Conservation (phyloP, 2,888 invertebrate species). For the Scaptomyza tumidula region DNA sequence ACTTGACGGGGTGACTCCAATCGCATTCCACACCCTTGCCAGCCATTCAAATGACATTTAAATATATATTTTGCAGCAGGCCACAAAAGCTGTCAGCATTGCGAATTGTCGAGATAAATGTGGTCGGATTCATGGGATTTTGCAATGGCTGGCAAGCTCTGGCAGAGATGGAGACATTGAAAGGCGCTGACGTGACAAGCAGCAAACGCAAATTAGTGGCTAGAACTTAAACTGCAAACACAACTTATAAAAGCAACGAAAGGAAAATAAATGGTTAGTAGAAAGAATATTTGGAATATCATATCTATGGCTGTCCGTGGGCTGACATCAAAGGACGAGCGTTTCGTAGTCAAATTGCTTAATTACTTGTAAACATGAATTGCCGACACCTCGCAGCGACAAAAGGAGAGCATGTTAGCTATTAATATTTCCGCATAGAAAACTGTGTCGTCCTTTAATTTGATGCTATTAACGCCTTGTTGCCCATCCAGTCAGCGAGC, state of each 20-base stretch:
- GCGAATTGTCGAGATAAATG: constrained; percentile 53
- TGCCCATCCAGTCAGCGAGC: constrained; percentile 51
- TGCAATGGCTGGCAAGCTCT: constrained; percentile 9
- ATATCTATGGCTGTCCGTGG: constrained; percentile 30
- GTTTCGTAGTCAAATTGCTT: constrained; percentile 63
- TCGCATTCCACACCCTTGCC: constrained; percentile 9
- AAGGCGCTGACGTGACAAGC: constrained; percentile 49
- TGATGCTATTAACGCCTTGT: constrained; percentile 72
- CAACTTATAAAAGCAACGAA: neutral
- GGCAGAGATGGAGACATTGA: constrained; percentile 16
- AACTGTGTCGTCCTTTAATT: constrained; percentile 48
- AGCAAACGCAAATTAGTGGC: constrained; percentile 68
- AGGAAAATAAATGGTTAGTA: constrained; percentile 6
- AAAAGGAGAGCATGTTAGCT: constrained; percentile 22
- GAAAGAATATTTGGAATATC: constrained; percentile 42
- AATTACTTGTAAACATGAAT: constrained; percentile 79
- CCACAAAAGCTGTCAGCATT: constrained; percentile 66
- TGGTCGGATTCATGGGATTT: constrained; percentile 21
- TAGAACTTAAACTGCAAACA: constrained; percentile 12
- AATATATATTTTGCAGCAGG: constrained; percentile 57
- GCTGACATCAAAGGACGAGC: constrained; percentile 60
- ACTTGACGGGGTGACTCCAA: constrained; percentile 18
- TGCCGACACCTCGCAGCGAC: constrained; percentile 60
- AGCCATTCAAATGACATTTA: constrained; percentile 69
- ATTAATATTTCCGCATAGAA: constrained; percentile 46